Conservation (phyloP, 53 echinoderm and acorn worm genomes). For the Holothuria scabra region DNA sequence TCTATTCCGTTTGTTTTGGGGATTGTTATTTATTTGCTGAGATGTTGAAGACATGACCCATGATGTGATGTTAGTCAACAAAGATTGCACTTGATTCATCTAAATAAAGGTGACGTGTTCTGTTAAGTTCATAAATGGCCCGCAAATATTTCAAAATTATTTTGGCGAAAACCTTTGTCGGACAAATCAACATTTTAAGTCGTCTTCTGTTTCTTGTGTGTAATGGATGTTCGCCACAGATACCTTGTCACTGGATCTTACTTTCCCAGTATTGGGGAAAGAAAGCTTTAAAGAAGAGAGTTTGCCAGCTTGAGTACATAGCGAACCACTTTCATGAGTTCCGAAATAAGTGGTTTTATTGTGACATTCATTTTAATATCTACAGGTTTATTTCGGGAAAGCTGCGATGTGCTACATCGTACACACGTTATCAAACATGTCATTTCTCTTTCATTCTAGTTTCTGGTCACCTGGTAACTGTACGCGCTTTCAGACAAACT, state of each 20-base stretch:
- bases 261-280: conserved; percentile 11
- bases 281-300: not conserved
- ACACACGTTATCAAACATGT: not conserved
- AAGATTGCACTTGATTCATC: not conserved
- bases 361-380: not conserved
- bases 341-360: conserved; percentile 16
- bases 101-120: conserved; percentile 12
- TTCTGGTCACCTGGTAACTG: not conserved
- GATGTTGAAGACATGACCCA: conserved; percentile 5
- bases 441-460: conserved; percentile 1
- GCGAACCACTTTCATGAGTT: not conserved
- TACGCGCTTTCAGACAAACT: not conserved
- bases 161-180: conserved; percentile 24
- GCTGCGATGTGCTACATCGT: not conserved
- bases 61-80: not conserved
- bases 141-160: not conserved
- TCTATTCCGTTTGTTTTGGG: not conserved
- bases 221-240: conserved; percentile 21
- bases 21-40: not conserved
- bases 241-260: not conserved
- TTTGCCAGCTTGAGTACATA: not conserved
- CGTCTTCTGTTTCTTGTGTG: conserved; percentile 24
- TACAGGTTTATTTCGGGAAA: not conserved
- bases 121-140: conserved; percentile 6
- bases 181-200: conserved; percentile 18